phyloP scores from a whole-genome alignment of 1,140 invertebrate genomes.

The Caenorhabditis latens region DNA sequence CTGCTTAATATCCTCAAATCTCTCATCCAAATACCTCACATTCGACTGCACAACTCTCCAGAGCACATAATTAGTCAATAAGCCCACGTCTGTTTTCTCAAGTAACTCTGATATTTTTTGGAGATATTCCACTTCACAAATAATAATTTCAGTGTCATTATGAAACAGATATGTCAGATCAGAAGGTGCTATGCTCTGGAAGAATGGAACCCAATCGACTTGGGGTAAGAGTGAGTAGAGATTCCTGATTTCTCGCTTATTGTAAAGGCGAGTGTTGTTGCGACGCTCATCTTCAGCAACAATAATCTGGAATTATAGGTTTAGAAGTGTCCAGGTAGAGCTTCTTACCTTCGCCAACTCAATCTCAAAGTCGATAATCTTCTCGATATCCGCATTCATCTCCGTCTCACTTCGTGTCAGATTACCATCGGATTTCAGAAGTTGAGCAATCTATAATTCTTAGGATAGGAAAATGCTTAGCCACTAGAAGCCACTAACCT shows the following conservation, averaged over 20 bases:
- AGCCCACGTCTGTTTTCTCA: constrained; percentile 52
- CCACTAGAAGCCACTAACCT: neutral
- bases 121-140: constrained; percentile 66
- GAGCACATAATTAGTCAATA: constrained; percentile 66
- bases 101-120: constrained; percentile 62
- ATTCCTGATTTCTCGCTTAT: constrained; percentile 61
- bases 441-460: constrained; percentile 52
- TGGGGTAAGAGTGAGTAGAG: constrained; percentile 63
- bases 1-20: constrained; percentile 70
- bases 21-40: constrained; percentile 65
- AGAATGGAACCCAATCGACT: constrained; percentile 65
- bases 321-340: neutral
- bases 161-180: constrained; percentile 60
- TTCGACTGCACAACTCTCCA: constrained; percentile 67
- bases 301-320: constrained; percentile 63
- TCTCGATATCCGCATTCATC: constrained; percentile 58
- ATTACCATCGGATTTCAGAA: constrained; percentile 45
- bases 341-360: constrained; percentile 63
- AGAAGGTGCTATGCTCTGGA: constrained; percentile 61
- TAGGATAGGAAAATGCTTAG: neutral
- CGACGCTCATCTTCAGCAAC: constrained; percentile 68
- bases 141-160: constrained; percentile 64
- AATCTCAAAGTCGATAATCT: constrained; percentile 68
- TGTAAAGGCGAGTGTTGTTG: constrained; percentile 68
- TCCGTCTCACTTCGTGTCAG: constrained; percentile 29